Evolutionary conservation across 2,113 vertebrate species (phyloP).

Genomic region (Atherinomorus stipes): DNA sequence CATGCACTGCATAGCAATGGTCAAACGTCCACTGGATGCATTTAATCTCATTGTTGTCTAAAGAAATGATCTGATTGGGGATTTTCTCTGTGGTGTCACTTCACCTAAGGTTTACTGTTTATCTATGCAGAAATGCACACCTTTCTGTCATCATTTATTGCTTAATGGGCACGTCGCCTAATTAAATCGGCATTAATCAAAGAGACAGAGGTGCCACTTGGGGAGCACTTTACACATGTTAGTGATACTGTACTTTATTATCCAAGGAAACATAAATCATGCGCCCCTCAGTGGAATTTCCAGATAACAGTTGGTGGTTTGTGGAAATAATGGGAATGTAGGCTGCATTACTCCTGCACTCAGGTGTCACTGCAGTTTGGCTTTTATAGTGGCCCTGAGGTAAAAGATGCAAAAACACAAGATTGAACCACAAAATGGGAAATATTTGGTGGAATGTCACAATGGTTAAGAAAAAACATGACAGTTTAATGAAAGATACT

Average conservation of each 20-base stretch:
- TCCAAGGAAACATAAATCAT: slow-evolving; percentile 77
- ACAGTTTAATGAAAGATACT: no score
- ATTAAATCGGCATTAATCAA: slow-evolving; percentile 86
- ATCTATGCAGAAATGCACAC: slow-evolving; percentile 81
- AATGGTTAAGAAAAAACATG: not conserved
- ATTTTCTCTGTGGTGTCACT: slow-evolving; percentile 52
- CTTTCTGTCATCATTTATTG: slow-evolving; percentile 83
- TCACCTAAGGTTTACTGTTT: slow-evolving; percentile 71
- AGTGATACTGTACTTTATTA: slow-evolving; percentile 82
- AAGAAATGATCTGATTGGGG: slow-evolving; percentile 64
- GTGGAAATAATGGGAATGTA: not conserved
- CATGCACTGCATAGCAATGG: slow-evolving; percentile 51
- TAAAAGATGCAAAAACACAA: not conserved
- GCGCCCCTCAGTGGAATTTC: slow-evolving; percentile 68
- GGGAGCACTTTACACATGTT: slow-evolving; percentile 82
- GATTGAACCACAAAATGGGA: no score
- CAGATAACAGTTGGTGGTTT: slow-evolving; percentile 73
- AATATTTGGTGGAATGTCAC: not conserved
- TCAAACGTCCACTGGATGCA: slow-evolving; percentile 52
- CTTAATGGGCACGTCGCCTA: slow-evolving; percentile 82
- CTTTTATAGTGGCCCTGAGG: not conserved
- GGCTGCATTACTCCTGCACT: not conserved
- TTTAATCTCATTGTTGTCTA: slow-evolving; percentile 66
- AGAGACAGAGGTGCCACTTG: slow-evolving; percentile 77
- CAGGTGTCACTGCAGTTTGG: slow-evolving; percentile 12